Evolutionary conservation across 2,888 invertebrate species (phyloP).

Genomic region (Choristoneura rosaceana): DNA sequence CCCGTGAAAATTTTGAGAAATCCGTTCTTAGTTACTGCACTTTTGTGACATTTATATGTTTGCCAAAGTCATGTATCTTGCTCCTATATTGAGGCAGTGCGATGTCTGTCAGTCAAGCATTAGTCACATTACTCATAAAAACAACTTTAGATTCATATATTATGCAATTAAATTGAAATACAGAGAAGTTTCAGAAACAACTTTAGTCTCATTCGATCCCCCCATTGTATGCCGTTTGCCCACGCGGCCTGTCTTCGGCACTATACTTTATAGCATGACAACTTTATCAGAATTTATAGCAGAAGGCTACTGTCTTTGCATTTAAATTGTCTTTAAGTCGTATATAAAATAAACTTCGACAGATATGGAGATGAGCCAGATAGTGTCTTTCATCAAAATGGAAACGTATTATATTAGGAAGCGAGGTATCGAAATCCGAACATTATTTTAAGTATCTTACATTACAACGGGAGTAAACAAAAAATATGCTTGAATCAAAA

Average conservation of each 20-base stretch:
- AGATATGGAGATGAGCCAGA: constrained; percentile 47
- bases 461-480: background rate
- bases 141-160: too few relatives aligned
- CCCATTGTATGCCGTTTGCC: background rate
- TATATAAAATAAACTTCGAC: constrained; percentile 46
- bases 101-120: too few relatives aligned
- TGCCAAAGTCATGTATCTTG: too few relatives aligned
- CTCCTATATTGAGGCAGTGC: too few relatives aligned
- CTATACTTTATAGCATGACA: constrained; percentile 51
- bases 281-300: constrained; percentile 68
- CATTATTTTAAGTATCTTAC: background rate
- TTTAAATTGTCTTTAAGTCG: constrained; percentile 68
- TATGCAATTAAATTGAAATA: too few relatives aligned
- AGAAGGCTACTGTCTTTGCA: constrained; percentile 65
- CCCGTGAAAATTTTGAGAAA: too few relatives aligned
- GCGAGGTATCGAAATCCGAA: background rate
- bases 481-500: background rate
- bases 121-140: too few relatives aligned
- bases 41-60: too few relatives aligned
- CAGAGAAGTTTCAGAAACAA: background rate
- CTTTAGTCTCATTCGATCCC: background rate
- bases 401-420: background rate
- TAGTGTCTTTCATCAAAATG: constrained; percentile 28
- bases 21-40: too few relatives aligned
- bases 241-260: constrained; percentile 34